Evolutionary conservation across 2,888 invertebrate species (phyloP).

Genomic region (Luperina nickerlii): DNA sequence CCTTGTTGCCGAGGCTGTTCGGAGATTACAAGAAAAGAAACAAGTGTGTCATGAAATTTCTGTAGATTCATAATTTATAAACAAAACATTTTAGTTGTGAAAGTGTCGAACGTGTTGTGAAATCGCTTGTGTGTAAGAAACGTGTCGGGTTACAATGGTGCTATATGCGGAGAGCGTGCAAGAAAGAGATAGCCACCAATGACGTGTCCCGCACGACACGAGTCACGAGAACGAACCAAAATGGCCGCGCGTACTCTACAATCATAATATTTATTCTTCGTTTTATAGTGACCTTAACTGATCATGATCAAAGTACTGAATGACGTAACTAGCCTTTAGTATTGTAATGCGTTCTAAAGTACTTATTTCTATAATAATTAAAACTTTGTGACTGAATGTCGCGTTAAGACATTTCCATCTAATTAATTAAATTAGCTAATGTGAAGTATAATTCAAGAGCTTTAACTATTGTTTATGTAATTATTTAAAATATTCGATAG

Average conservation of each 20-base stretch:
- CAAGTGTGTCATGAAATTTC: constrained; percentile 88
- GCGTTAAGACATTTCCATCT: constrained; percentile 79
- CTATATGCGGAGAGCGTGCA: constrained; percentile 89
- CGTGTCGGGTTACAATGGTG: constrained; percentile 91
- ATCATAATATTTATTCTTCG: constrained; percentile 90
- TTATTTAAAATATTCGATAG: constrained; percentile 64
- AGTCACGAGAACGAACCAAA: constrained; percentile 90
- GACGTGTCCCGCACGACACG: constrained; percentile 88
- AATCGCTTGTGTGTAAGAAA: constrained; percentile 90
- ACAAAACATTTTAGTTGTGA: constrained; percentile 90
- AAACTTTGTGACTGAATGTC: constrained; percentile 71
- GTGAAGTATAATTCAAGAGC: constrained; percentile 70
- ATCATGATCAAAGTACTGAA: constrained; percentile 89
- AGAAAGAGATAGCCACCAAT: constrained; percentile 86
- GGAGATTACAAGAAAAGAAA: constrained; percentile 89
- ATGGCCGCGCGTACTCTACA: constrained; percentile 89
- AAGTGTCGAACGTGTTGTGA: constrained; percentile 90
- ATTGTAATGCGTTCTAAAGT: constrained; percentile 78
- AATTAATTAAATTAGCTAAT: constrained; percentile 64
- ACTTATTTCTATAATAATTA: constrained; percentile 62
- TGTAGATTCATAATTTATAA: constrained; percentile 89
- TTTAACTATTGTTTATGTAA: constrained; percentile 73
- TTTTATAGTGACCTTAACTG: constrained; percentile 89
- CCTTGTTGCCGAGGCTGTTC: constrained; percentile 89
- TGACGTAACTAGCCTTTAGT: constrained; percentile 86